These are phyloP conservation scores for Chloroceryle inda DNA, from an alignment of 2,797 vertebrate genomes.

Conservation along the genomic window DNA sequence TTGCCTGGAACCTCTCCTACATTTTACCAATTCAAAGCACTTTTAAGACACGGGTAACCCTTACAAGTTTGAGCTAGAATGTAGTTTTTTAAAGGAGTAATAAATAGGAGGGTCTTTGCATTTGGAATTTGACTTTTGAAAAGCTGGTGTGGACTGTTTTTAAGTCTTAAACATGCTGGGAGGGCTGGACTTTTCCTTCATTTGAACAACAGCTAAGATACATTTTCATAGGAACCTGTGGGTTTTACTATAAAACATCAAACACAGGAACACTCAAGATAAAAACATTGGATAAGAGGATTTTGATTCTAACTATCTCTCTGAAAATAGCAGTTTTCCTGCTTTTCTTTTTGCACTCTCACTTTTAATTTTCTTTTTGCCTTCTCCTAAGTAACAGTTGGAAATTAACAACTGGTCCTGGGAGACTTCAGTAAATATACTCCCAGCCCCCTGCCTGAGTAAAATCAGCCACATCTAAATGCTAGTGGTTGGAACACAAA, in stretches of 20 bases:
- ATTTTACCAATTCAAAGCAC: background rate
- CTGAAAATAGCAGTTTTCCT: background rate
- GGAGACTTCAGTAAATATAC: background rate
- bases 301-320: background rate
- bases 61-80: background rate
- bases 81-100: background rate
- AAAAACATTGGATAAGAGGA: background rate
- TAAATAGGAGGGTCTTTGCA: background rate
- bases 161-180: background rate
- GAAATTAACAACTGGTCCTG: background rate
- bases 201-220: background rate
- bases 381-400: background rate
- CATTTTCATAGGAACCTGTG: background rate
- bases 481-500: background rate
- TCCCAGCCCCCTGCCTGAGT: rapidly evolving
- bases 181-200: background rate
- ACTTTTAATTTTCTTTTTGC: background rate
- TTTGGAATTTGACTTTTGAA: background rate
- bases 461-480: background rate
- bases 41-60: background rate
- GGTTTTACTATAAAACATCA: background rate
- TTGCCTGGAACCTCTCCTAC: background rate
- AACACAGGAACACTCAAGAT: rapidly evolving
- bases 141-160: background rate
- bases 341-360: background rate